Evolutionary conservation across 2,113 vertebrate species (phyloP), one percentile per base, ranked within the genome.

Genomic region (Panurus biarmicus): DNA sequence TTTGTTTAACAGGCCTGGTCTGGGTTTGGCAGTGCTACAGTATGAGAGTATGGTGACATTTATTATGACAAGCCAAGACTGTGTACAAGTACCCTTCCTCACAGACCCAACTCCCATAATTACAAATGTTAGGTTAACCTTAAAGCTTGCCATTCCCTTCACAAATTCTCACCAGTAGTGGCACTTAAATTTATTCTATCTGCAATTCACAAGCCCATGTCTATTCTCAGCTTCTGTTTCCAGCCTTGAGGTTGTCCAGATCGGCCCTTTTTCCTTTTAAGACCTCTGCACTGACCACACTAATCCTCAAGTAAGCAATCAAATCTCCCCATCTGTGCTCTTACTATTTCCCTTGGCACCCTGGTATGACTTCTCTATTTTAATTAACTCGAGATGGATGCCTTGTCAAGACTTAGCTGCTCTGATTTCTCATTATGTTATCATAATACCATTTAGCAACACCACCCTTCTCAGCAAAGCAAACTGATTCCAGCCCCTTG

Each of bases 341-440:
- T 70, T 77, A 62, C 79, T 48, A 36, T 91, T 83, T 88, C 88
- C 92, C 90, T 86, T 88, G 85, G 93, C 85, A 78, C 83, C 65
- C 50, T 3, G 22, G n/a, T 29, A 74, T 14, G 57, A 86, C 72
- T 94, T 65, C 69, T 77, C 76, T 91, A 48, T 94, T 94, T 94
- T 95, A 97, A 97, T 95, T 96, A 97, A 87, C 66, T 84, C 0
- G 0, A 94, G 85, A 72, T 4, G 36, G 57, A 72, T 80, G 88
- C 87, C 85, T 93, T 89, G 83, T 95, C 80, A 89, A 67, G 94
- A 78, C 66, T 92, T 90, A 88, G 83, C 66, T 78, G 54, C 86
- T 94, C 92, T 89, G 89, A 92, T 96, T 96, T 93, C 90, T 95
- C 84, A 93, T 95, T 94, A 92, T 87, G 73, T 93, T 90, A 82